Evolutionary conservation across 2,888 invertebrate species (phyloP).

Genomic region (Phortica okadai): DNA sequence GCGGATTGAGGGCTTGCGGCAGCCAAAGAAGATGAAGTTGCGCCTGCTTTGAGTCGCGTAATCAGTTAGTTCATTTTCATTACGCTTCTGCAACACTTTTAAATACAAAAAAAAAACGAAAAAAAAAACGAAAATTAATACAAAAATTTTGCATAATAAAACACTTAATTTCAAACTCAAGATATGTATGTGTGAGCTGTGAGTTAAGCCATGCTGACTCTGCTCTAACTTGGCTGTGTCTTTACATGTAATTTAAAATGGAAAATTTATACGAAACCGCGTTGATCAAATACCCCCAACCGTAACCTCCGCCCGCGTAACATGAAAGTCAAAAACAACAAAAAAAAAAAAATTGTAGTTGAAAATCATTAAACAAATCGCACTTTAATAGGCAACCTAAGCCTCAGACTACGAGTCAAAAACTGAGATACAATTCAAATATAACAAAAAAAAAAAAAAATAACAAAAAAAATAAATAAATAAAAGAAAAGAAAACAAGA

Average conservation of each 20-base stretch:
- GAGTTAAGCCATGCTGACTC: constrained; percentile 26
- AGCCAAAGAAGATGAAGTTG: not conserved
- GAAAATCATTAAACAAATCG: constrained; percentile 74
- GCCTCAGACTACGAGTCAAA: constrained; percentile 35
- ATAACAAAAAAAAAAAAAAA: constrained; percentile 32
- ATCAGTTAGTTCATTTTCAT: constrained; percentile 52
- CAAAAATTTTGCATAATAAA: constrained; percentile 72
- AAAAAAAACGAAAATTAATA: constrained; percentile 20
- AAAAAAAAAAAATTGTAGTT: constrained; percentile 50
- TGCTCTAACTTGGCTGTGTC: constrained; percentile 49
- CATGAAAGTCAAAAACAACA: not conserved
- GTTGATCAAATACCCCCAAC: not conserved
- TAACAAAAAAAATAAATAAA: constrained; percentile 40
- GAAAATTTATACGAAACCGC: constrained; percentile 64
- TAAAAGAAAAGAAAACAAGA: constrained; percentile 25
- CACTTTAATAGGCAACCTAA: constrained; percentile 69
- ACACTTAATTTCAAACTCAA: constrained; percentile 70
- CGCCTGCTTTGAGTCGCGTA: constrained; percentile 7
- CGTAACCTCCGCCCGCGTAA: no score
- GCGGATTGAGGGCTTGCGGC: not conserved
- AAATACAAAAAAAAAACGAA: constrained; percentile 34
- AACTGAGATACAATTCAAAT: constrained; percentile 20
- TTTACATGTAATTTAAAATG: constrained; percentile 68
- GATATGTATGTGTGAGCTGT: constrained; percentile 45
- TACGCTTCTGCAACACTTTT: constrained; percentile 45